Percentiles rank a stretch among this genome's conserved stretches.
These are phyloP conservation scores for Atta colombica DNA, from an alignment of 1,140 invertebrate genomes.

Conservation along the genomic window DNA sequence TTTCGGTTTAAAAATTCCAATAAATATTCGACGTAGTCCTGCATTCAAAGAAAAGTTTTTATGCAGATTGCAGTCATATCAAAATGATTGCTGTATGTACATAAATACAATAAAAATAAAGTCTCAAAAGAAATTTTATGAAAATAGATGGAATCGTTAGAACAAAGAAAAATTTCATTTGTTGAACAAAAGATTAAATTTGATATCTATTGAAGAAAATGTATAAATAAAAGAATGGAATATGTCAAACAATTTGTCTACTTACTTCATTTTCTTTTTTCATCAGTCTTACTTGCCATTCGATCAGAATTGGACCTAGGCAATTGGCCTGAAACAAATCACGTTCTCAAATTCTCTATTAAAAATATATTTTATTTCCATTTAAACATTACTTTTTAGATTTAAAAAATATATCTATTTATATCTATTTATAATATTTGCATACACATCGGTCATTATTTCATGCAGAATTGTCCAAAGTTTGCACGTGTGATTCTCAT, in stretches of 20 bases:
- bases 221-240: no score
- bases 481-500: not conserved
- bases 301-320: conserved; percentile 76
- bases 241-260: not conserved
- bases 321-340: conserved; percentile 78
- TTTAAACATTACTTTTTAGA: not conserved
- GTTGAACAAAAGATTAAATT: not conserved
- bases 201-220: not conserved
- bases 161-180: not conserved
- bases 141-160: not conserved
- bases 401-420: not conserved
- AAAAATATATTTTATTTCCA: not conserved
- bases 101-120: not conserved
- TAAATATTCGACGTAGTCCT: conserved; percentile 71
- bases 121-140: not conserved
- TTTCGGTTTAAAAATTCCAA: conserved; percentile 80
- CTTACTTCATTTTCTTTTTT: conserved; percentile 11
- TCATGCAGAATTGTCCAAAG: not conserved
- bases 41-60: not conserved
- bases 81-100: conserved; percentile 11
- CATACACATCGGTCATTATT: not conserved
- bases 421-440: not conserved
- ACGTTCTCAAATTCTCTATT: not conserved
- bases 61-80: not conserved
- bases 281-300: conserved; percentile 67